phyloP scores from a whole-genome alignment of 2,113 vertebrate genomes.

The Oreocharis arfaki region DNA sequence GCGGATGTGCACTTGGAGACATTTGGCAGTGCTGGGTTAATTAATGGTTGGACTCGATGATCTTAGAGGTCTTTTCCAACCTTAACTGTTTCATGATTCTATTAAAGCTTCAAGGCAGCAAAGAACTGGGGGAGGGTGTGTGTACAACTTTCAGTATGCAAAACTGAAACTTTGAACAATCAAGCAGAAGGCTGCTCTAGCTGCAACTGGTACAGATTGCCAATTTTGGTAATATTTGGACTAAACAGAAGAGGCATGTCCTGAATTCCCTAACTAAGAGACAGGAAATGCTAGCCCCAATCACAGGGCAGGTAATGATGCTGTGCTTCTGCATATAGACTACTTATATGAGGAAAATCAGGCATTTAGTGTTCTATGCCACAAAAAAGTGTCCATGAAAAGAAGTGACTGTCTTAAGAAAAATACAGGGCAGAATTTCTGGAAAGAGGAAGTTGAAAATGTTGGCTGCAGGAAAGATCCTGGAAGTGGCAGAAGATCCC shows the following conservation, averaged over 20 bases:
- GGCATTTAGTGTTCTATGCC: neutral
- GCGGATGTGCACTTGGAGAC: neutral
- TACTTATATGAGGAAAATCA: neutral
- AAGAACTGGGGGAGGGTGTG: neutral
- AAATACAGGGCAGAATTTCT: neutral
- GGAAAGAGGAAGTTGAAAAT: neutral
- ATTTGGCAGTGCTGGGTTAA: neutral
- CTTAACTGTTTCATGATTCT: neutral
- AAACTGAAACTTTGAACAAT: neutral
- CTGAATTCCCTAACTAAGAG: neutral
- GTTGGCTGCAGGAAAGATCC: neutral
- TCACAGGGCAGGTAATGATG: neutral
- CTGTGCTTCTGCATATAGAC: neutral
- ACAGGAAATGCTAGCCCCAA: neutral
- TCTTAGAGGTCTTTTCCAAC: neutral
- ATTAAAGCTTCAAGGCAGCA: neutral
- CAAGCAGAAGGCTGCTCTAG: neutral
- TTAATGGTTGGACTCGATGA: rapidly evolving
- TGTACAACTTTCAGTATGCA: neutral
- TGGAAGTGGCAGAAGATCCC: neutral
- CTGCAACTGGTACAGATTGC: neutral
- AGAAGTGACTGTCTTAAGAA: neutral
- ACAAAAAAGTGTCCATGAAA: neutral
- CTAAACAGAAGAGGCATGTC: neutral
- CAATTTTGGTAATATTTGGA: neutral